These are phyloP conservation scores for Sepiola atlantica DNA, from an alignment of 2,888 invertebrate genomes.

Conservation along the genomic window DNA sequence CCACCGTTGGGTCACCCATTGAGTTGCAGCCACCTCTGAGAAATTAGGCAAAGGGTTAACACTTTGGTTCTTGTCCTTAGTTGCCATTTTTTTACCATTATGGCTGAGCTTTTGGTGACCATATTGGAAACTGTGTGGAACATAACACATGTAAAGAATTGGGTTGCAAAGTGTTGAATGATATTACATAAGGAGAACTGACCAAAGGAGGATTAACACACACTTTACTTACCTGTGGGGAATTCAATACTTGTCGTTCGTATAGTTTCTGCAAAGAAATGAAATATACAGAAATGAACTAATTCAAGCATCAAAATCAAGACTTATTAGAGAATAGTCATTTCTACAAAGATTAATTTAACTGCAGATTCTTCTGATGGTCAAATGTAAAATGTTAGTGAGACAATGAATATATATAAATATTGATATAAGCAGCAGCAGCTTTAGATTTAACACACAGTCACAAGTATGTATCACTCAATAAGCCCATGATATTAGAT, in stretches of 20 bases:
- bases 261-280: neutral
- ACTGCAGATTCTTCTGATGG: conserved; percentile 2
- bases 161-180: too few species aligned
- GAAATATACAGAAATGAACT: neutral
- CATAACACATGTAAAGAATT: too few species aligned
- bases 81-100: too few species aligned
- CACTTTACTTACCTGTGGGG: neutral
- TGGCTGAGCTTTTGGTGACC: too few species aligned
- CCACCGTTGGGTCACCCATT: too few species aligned
- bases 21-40: too few species aligned
- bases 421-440: neutral
- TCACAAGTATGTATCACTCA: neutral
- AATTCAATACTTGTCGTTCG: neutral
- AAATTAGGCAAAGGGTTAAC: too few species aligned
- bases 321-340: neutral
- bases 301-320: too few species aligned
- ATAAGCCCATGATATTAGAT: too few species aligned
- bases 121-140: too few species aligned
- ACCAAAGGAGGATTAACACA: neutral
- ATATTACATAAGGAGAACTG: neutral
- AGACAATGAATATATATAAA: neutral
- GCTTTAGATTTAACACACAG: too few species aligned
- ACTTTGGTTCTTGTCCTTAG: too few species aligned
- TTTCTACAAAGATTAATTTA: neutral
- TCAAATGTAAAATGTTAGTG: neutral